Conservation (phyloP, 2,797 vertebrate genomes). For the Alfaro cultratus region DNA sequence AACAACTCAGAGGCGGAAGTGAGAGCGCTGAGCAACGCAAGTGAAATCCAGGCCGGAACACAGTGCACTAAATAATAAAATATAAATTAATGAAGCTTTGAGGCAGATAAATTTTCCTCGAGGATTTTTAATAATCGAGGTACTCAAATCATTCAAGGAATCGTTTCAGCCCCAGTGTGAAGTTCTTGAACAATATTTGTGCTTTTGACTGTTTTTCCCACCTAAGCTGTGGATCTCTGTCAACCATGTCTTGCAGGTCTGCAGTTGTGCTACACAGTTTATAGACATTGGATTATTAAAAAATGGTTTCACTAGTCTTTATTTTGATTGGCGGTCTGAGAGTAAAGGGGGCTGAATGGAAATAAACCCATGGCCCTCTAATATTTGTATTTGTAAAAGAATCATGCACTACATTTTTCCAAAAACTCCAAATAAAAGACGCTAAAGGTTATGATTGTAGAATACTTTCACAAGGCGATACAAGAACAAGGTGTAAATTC, state of each 20-base stretch:
- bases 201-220: background rate
- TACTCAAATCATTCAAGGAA: too few relatives aligned
- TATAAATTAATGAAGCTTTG: too few relatives aligned
- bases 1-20: too few relatives aligned
- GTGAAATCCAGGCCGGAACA: too few relatives aligned
- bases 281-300: background rate
- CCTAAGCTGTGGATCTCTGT: background rate
- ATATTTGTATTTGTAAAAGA: background rate
- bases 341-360: background rate
- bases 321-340: background rate
- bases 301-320: background rate
- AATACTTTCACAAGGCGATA: background rate
- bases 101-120: too few relatives aligned
- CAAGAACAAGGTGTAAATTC: conserved; percentile 3
- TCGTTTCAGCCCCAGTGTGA: too few relatives aligned
- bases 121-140: too few relatives aligned
- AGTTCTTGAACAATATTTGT: background rate
- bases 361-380: background rate
- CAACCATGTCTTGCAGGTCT: background rate
- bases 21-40: too few relatives aligned
- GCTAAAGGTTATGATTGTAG: background rate
- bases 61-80: too few relatives aligned
- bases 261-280: background rate
- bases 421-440: background rate
- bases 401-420: background rate